A percentile compares a stretch with the other conserved stretches of the same genome.
Conservation (phyloP, 2,888 invertebrate species). For the Agonopterix alstromeriana region DNA sequence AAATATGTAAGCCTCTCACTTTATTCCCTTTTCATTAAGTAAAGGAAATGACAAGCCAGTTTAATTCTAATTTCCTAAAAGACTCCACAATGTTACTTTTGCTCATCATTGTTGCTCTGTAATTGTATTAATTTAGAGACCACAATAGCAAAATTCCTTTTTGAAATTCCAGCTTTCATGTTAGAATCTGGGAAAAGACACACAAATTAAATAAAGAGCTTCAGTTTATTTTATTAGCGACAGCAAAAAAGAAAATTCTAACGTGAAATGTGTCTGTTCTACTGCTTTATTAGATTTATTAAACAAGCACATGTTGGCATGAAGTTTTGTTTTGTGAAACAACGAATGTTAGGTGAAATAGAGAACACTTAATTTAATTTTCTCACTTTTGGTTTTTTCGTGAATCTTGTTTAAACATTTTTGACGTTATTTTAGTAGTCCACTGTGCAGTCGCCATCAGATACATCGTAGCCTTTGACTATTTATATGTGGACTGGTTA, state of each 20-base stretch:
- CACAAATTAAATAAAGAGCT: not conserved
- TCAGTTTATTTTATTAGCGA: conserved; percentile 22
- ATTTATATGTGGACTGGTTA: too few relatives aligned
- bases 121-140: conserved; percentile 3
- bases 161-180: not conserved
- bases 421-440: too few relatives aligned
- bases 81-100: not conserved
- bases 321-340: too few relatives aligned
- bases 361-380: too few relatives aligned
- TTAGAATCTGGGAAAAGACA: not conserved
- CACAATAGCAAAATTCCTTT: not conserved
- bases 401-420: too few relatives aligned
- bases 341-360: too few relatives aligned
- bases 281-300: not conserved
- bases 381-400: too few relatives aligned
- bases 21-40: too few relatives aligned
- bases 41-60: not conserved
- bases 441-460: too few relatives aligned
- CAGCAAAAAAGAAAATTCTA: conserved; percentile 9
- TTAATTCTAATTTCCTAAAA: not conserved
- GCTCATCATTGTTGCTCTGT: conserved; percentile 2
- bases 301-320: too few relatives aligned
- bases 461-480: too few relatives aligned
- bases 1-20: too few relatives aligned
- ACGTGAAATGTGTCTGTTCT: not conserved